Base-by-base conservation (phyloP, 2,888 invertebrate species). In the Eudasyphora cyanicolor region DNA sequence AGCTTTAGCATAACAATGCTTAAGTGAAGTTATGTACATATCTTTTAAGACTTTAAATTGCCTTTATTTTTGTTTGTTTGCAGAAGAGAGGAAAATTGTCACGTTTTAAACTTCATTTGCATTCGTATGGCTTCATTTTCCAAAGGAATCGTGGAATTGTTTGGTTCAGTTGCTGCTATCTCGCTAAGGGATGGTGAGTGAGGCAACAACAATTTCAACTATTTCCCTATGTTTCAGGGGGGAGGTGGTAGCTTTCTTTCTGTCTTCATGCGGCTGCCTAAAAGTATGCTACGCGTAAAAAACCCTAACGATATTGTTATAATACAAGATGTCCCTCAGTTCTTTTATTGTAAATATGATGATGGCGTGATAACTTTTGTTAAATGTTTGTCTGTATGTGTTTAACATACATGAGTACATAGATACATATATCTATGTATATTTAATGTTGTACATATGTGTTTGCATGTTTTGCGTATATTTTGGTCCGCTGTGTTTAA, bases 81-180 rank as follows among this genome's bases (percentile, higher is more conserved):
- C n/a, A 4, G 49, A n/a, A n/a, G n/a, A n/a, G n/a, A n/a, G 8
- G 10, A 17, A 70, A 64, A 32, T n/a, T 64, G 54, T 76, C 75
- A 79, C 54, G 79, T 71, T 76, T 75, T 70, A 71, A 82, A 78
- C 42, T 38, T 57, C 19, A 54, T 73, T 67, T 64, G 49, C 27
- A 49, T 70, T 75, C 49, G 0, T 27, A 14, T 70, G 69, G 24
- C 17, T n/a, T 2, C 35, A 17, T 27, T 27, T 7, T 60, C 60
- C 1, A n/a, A n/a, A n/a, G n/a, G n/a, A n/a, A n/a, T n/a, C n/a
- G n/a, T 60, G 29, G 29, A 12, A n/a, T n/a, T 21, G n/a, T 27
- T 60, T 60, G 14, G 21, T 24, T 57, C n/a, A n/a, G n/a, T 27
- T 57, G 17, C 49, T 49, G 49, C n/a, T n/a, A n/a, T n/a, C n/a